These are phyloP conservation scores for Allochrocebus solatus DNA, from an alignment of 2,797 vertebrate genomes.

Conservation along the genomic window DNA sequence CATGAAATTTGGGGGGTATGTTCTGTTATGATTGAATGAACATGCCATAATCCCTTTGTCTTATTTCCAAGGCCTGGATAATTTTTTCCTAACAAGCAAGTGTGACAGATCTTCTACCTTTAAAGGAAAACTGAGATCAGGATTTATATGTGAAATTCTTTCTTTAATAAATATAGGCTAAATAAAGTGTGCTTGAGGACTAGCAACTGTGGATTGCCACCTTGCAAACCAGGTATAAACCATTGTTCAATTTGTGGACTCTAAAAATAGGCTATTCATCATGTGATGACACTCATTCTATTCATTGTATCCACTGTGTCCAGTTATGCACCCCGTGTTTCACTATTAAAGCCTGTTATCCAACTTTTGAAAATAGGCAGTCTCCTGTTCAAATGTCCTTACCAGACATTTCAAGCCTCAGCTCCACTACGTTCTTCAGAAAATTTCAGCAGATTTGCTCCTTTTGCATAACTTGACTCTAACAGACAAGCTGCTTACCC, in stretches of 20 bases:
- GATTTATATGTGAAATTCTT: not conserved
- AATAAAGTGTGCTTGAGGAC: not conserved
- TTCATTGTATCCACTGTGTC: not conserved
- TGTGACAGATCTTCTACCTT: not conserved
- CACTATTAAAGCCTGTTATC: slow-evolving; percentile 28
- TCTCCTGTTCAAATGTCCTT: not conserved
- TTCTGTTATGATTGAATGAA: not conserved
- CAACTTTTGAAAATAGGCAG: not conserved
- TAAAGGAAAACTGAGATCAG: not conserved
- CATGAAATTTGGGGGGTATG: not conserved
- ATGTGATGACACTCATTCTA: not conserved
- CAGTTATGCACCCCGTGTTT: not conserved
- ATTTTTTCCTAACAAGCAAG: not conserved
- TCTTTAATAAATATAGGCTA: not conserved
- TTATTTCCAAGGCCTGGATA: not conserved
- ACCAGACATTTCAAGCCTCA: not conserved
- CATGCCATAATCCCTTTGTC: not conserved
- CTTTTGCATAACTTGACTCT: slow-evolving; percentile 39
- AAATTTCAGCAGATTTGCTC: slow-evolving; percentile 7
- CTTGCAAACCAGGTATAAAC: slow-evolving; percentile 10
- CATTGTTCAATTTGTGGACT: not conserved
- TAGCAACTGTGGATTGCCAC: not conserved
- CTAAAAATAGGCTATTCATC: not conserved
- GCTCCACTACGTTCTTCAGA: not conserved
- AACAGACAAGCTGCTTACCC: slow-evolving; percentile 35